Evolutionary conservation across 2,888 invertebrate genomes (phyloP), one percentile per base, ranked within the genome.

Genomic region (Eupithecia inturbata): DNA sequence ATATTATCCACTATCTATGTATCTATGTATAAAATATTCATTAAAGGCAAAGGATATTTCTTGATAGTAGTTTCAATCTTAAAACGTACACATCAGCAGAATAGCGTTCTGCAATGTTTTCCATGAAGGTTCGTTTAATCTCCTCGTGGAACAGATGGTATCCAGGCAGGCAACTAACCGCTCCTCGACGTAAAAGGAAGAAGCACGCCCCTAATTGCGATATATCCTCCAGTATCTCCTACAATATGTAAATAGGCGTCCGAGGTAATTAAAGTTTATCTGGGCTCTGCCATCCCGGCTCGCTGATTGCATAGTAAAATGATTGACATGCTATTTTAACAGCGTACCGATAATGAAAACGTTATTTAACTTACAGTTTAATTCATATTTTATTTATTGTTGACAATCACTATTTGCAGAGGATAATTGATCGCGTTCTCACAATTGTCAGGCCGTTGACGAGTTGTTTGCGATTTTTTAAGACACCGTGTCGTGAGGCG

Each of bases 371-470:
- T 78, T 80, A 81, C 85, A 85, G 85, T 92, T 89, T 91, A 88
- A 91, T 91, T 90, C 88, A 87, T 90, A 88, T 86, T 89, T 89
- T 91, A 90, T 91, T 91, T 90, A 89, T 88, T 91, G 90, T 91
- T 90, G 91, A 91, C 92, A 91, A 93, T 92, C 92, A 91, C 89
- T 92, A 93, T 93, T 93, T 92, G 88, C 91, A 86, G 89, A 87
- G 86, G 89, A 93, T 94, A 94, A 94, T 94, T 94, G 93, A 94
- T 91, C 91, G 90, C 84, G 92, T 94, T 94, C 94, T 93, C 94
- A 94, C 94, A 93, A 94, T 92, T 92, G 93, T 94, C 94, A 92
- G 88, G 74, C 78, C 79, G 82, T 84, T 90, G 92, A 93, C 87
- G 91, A 92, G 91, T 87, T 83, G 90, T 86, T 88, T 84, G 90